Base-by-base conservation (phyloP, 2,888 invertebrate species). In the Hydrotaea diabolus region DNA sequence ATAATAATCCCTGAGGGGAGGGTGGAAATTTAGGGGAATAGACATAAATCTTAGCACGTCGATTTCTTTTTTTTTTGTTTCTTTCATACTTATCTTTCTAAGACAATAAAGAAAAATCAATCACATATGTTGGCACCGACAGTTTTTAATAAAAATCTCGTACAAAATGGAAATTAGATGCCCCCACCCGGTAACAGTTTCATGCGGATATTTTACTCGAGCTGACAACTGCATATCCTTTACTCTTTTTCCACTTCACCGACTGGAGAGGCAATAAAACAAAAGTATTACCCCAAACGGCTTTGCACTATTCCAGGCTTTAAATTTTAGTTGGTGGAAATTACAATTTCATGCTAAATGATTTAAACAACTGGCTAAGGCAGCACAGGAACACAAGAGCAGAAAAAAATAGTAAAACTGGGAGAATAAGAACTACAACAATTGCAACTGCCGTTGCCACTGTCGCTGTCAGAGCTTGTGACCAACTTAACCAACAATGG, bases 321-420 rank as follows among this genome's bases (percentile, higher is more conserved):
- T 69, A 69, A 69, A 69, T 69, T 66, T 9, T 17, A 9, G 36
- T 66, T 66, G 21, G 23, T 66, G 39, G 8, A 43, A 82, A 80
- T 82, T 74, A 85, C 82, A 85, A 85, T 85, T 85, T 80, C 71
- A 85, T 82, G 85, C 69, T 69, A 80, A 85, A 85, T 85, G 85
- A 82, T 85, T 82, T 82, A 80, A 85, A 55, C 82, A 69, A 69
- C 46, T 69, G 69, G 69, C 69, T 15, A 43, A 21, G 46, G 26
- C 31, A 7, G 2, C 31, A 31, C 31, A 31, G 31, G 31, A 7
- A 31, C 7, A n/a, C n/a, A n/a, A n/a, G n/a, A n/a, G 31, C 3
- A 7, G 31, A 31, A 31, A 31, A 31, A 31, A 31, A 31, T 7
- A 2, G 43, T 4, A 66, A 66, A 64, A 66, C n/a, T n/a, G 5